Percentiles rank a stretch among this genome's conserved stretches.
These are phyloP conservation scores for Bucco capensis DNA, from an alignment of 2,113 vertebrate genomes.

Conservation along the genomic window DNA sequence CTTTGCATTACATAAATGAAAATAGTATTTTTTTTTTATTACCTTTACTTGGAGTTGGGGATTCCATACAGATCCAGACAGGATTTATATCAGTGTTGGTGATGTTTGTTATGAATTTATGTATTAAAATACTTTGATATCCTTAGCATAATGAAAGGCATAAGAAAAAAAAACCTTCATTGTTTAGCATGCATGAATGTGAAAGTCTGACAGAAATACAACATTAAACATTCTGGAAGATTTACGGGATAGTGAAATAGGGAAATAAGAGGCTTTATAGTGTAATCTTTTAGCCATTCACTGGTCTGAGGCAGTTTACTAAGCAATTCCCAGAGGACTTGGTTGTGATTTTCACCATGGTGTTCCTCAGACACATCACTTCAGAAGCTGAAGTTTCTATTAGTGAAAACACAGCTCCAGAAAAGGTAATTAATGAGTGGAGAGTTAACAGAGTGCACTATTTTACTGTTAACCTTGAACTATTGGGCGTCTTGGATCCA, in stretches of 20 bases:
- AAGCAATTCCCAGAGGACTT: neutral
- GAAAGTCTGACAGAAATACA: neutral
- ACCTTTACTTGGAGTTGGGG: neutral
- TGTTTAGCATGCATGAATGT: neutral
- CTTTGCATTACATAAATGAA: neutral
- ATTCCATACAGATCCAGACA: neutral
- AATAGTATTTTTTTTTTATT: neutral
- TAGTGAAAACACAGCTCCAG: neutral
- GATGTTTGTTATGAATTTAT: neutral
- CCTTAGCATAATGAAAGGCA: neutral
- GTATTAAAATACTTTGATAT: neutral
- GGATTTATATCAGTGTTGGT: neutral
- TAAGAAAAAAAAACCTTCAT: rapidly evolving
- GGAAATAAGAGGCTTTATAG: neutral
- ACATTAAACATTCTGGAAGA: neutral
- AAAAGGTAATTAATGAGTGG: neutral
- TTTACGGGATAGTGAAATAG: neutral
- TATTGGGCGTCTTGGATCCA: neutral
- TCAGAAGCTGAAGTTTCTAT: neutral
- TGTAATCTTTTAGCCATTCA: neutral
- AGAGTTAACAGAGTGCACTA: neutral
- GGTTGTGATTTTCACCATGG: neutral
- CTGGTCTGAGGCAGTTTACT: neutral
- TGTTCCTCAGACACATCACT: neutral
- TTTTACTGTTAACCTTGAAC: neutral